Percentiles rank a stretch among this genome's conserved stretches.
phyloP scores from a whole-genome alignment of 2,888 invertebrate species.

The Cheilosia grossa region DNA sequence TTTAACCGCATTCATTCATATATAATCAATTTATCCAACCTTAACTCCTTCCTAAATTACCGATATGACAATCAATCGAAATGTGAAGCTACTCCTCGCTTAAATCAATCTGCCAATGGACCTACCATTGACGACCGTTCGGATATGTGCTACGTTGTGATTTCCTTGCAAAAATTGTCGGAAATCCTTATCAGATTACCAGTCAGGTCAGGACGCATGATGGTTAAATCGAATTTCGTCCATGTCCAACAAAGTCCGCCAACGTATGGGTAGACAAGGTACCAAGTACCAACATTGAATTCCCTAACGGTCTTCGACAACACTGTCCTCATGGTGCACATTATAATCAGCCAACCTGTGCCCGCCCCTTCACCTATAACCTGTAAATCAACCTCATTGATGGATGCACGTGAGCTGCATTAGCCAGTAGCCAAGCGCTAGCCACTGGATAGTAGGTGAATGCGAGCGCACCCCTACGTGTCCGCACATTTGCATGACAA shows the following conservation, averaged over 20 bases:
- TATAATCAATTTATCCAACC: no score
- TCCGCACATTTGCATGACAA: slow-evolving; percentile 52
- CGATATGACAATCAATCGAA: no score
- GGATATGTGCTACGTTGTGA: background rate
- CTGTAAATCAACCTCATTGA: background rate
- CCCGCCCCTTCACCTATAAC: background rate
- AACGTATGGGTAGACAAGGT: background rate
- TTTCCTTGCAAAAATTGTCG: background rate
- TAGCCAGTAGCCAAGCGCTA: background rate
- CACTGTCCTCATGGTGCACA: background rate
- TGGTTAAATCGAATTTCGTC: background rate
- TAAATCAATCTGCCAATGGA: no score
- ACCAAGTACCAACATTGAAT: background rate
- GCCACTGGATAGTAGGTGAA: background rate
- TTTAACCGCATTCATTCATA: no score
- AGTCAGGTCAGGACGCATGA: background rate
- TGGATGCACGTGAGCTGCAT: background rate
- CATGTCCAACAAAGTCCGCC: background rate
- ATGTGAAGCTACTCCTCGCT: no score
- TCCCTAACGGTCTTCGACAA: background rate
- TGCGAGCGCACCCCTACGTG: background rate
- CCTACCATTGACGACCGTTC: no score
- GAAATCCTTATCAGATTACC: background rate
- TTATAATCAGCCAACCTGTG: background rate
- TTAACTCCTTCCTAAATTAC: no score